Conservation (phyloP, 2,797 vertebrate genomes). For the Enteromius fasciolatus region DNA sequence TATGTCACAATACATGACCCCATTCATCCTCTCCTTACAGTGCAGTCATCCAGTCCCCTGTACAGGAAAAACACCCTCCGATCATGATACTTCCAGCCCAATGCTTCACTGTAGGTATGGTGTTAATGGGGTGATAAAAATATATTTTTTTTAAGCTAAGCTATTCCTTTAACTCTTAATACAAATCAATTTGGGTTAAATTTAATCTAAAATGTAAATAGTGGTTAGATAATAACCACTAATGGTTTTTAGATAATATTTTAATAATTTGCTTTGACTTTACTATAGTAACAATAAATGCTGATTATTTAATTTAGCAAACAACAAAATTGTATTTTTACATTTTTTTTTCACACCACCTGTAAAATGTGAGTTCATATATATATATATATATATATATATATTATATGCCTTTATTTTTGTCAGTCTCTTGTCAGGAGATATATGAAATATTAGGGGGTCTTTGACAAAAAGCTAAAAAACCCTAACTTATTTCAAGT, state of each 20-base stretch:
- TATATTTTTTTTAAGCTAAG: neutral
- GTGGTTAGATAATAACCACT: no score
- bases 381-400: neutral
- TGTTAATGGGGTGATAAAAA: no score
- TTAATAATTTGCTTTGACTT: neutral
- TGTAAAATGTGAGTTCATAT: neutral
- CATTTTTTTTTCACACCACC: neutral
- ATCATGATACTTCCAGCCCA: no score
- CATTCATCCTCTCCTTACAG: no score
- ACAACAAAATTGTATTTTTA: neutral
- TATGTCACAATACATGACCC: no score
- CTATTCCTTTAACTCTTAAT: no score
- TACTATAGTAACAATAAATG: neutral
- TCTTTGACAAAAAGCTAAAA: neutral
- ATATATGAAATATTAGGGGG: neutral
- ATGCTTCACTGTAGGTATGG: no score
- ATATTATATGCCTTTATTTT: neutral
- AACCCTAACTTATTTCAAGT: slow-evolving; percentile 10
- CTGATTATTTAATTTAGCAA: neutral
- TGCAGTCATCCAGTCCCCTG: no score
- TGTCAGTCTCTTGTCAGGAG: neutral
- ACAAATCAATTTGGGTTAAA: neutral
- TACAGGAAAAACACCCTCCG: no score
- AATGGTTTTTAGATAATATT: neutral
- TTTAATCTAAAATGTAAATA: neutral